A percentile compares a stretch with the other conserved stretches of the same genome.
Conservation (phyloP, 2,797 vertebrate genomes). For the Chaetophractus vellerosus region DNA sequence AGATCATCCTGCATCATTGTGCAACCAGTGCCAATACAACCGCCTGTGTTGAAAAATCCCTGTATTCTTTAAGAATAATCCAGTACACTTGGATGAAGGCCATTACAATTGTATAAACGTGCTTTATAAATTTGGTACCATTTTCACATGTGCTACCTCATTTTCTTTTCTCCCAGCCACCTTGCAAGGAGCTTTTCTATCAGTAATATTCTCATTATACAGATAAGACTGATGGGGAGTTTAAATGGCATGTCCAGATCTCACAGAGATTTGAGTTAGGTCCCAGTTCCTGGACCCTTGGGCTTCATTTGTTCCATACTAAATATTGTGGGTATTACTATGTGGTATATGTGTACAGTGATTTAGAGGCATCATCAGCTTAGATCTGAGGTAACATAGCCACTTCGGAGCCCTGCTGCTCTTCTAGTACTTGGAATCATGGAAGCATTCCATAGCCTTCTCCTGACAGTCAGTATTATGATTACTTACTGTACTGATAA, state of each 20-base stretch:
- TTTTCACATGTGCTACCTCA: neutral
- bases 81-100: neutral
- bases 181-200: neutral
- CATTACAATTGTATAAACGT: neutral
- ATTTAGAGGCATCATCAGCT: neutral
- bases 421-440: conserved; percentile 37
- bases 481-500: conserved; percentile 87
- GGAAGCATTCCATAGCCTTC: conserved; percentile 67
- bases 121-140: neutral
- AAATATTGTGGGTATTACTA: neutral
- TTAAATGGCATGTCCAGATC: neutral
- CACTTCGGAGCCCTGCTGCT: neutral
- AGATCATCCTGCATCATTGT: neutral
- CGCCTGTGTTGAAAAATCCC: neutral
- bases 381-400: neutral
- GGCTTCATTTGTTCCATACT: neutral
- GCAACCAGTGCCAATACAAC: neutral
- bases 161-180: neutral
- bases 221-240: neutral
- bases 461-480: conserved; percentile 80
- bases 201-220: neutral
- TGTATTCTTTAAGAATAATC: neutral
- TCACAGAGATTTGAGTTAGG: neutral
- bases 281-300: neutral
- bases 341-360: neutral